Conservation (phyloP, 2,797 vertebrate genomes). For the Leuciscus waleckii region DNA sequence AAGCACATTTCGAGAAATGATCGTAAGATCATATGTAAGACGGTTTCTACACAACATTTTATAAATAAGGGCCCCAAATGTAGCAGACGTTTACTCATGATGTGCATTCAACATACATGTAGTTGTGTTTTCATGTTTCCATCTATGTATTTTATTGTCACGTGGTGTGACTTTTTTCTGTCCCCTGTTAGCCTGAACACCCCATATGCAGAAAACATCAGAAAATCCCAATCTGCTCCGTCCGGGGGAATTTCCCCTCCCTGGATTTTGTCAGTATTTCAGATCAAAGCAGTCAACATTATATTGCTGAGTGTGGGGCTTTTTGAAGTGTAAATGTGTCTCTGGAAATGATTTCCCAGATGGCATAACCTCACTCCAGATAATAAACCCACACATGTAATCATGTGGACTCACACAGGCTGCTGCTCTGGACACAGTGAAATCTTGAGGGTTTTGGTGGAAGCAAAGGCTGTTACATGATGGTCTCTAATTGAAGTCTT, state of each 20-base stretch:
- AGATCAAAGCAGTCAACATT: constrained; percentile 66
- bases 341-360: constrained; percentile 65
- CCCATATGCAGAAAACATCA: constrained; percentile 28
- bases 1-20: no score
- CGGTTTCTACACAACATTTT: no score
- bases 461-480: not conserved
- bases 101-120: not conserved
- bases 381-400: constrained; percentile 55
- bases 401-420: constrained; percentile 6
- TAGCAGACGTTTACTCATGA: not conserved
- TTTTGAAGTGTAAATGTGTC: constrained; percentile 72
- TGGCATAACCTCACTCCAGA: constrained; percentile 58
- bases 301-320: constrained; percentile 56
- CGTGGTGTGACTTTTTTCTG: not conserved
- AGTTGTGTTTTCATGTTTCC: not conserved
- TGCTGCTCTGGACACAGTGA: constrained; percentile 16
- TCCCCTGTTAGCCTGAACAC: not conserved
- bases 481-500: not conserved
- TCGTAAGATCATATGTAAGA: no score
- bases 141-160: constrained; percentile 25
- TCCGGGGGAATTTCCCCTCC: constrained; percentile 45
- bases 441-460: not conserved
- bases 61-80: no score
- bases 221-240: not conserved
- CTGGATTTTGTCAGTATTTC: constrained; percentile 58